Evolutionary conservation across 2,113 vertebrate genomes (phyloP).

Genomic region (Xenus cinereus): DNA sequence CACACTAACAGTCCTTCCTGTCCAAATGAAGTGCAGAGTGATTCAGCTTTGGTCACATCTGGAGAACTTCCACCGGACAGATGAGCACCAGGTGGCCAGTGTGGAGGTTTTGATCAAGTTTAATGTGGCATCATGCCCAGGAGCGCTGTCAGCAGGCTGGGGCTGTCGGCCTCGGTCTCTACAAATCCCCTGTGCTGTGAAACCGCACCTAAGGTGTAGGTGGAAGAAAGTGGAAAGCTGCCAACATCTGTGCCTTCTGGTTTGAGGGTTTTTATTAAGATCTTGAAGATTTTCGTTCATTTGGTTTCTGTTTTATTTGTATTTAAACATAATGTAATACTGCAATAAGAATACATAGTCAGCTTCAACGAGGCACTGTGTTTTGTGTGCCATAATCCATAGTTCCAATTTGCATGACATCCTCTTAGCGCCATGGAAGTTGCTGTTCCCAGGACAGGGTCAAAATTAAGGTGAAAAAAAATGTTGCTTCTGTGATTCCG

Average conservation of each 20-base stretch:
- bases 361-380: rapidly evolving
- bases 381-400: background rate
- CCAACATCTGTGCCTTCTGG: background rate
- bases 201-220: background rate
- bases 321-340: background rate
- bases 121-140: background rate
- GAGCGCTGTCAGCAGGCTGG: background rate
- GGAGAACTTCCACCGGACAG: background rate
- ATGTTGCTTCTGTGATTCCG: background rate
- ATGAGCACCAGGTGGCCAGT: background rate
- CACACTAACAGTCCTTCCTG: background rate
- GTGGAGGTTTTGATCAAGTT: background rate
- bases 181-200: background rate
- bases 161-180: rapidly evolving
- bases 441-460: background rate
- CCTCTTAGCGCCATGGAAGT: background rate
- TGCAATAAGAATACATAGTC: background rate
- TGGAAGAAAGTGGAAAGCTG: background rate
- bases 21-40: background rate
- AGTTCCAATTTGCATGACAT: background rate
- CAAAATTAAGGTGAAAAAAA: background rate
- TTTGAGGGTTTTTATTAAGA: background rate
- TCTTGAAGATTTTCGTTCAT: background rate
- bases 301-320: background rate
- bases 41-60: background rate